Evolutionary conservation across 2,888 invertebrate species (phyloP).

Genomic region (Trichogramma evanescens): DNA sequence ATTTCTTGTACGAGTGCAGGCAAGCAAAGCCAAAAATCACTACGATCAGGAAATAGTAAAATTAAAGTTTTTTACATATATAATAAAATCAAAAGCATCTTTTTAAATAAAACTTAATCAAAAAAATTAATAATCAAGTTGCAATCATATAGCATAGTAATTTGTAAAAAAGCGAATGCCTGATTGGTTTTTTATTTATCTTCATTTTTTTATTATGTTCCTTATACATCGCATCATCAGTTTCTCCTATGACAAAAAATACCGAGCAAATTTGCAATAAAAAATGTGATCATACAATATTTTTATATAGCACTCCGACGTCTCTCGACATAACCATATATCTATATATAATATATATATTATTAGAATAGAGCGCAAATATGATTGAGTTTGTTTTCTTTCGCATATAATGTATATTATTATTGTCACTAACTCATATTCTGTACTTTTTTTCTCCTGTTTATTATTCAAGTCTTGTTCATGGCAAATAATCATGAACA

Average conservation of each 20-base stretch:
- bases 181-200: slow-evolving; percentile 6
- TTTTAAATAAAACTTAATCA: background rate
- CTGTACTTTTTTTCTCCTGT: slow-evolving; percentile 7
- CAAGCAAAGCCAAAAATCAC: slow-evolving; percentile 14
- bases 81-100: slow-evolving; percentile 1
- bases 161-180: slow-evolving; percentile 11
- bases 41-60: too few relatives aligned
- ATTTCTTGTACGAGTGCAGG: slow-evolving; percentile 33
- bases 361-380: background rate
- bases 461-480: too few relatives aligned
- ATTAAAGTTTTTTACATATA: background rate
- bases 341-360: background rate
- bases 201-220: background rate
- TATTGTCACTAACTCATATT: background rate
- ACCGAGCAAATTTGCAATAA: too few relatives aligned
- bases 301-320: slow-evolving; percentile 13
- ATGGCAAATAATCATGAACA: too few relatives aligned
- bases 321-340: slow-evolving; percentile 10
- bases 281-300: background rate
- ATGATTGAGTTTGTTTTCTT: too few relatives aligned
- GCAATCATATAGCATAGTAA: background rate
- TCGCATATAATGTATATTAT: too few relatives aligned
- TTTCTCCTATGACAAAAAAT: background rate
- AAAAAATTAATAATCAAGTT: background rate
- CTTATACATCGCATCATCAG: background rate